phyloP scores from a whole-genome alignment of 2,888 invertebrate species.

The Apeira syringaria region DNA sequence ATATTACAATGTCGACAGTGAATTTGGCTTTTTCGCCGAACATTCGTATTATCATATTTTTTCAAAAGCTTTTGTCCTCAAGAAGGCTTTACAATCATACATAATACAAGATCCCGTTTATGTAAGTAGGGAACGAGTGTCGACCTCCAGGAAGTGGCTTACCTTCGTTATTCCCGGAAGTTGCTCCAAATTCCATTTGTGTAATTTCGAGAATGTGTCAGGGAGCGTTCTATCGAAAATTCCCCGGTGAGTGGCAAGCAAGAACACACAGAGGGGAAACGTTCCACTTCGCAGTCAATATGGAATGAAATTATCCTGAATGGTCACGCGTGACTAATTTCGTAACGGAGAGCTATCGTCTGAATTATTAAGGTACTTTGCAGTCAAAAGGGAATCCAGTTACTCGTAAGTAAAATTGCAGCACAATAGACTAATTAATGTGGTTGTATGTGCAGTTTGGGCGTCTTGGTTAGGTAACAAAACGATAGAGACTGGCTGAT shows the following conservation, averaged over 20 bases:
- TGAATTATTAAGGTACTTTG: no score
- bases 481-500: no score
- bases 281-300: slow-evolving; percentile 25
- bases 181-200: slow-evolving; percentile 26
- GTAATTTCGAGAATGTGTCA: slow-evolving; percentile 30
- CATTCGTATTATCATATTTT: slow-evolving; percentile 12
- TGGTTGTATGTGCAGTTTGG: no score
- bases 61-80: slow-evolving; percentile 1
- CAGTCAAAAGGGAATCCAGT: no score
- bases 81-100: slow-evolving; percentile 9
- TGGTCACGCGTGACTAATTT: no score
- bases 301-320: no score
- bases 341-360: no score
- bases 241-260: slow-evolving; percentile 19
- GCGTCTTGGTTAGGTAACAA: no score
- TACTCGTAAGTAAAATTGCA: no score
- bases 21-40: background rate
- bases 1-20: background rate
- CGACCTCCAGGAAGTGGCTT: slow-evolving; percentile 1
- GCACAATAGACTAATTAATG: no score
- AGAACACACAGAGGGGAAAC: slow-evolving; percentile 8
- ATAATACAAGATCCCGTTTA: slow-evolving; percentile 15
- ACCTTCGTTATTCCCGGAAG: slow-evolving; percentile 18
- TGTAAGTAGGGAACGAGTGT: slow-evolving; percentile 15
- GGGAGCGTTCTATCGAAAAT: slow-evolving; percentile 23